These are phyloP conservation scores for Baryphthengus martii DNA, from an alignment of 2,113 vertebrate species.

Conservation along the genomic window DNA sequence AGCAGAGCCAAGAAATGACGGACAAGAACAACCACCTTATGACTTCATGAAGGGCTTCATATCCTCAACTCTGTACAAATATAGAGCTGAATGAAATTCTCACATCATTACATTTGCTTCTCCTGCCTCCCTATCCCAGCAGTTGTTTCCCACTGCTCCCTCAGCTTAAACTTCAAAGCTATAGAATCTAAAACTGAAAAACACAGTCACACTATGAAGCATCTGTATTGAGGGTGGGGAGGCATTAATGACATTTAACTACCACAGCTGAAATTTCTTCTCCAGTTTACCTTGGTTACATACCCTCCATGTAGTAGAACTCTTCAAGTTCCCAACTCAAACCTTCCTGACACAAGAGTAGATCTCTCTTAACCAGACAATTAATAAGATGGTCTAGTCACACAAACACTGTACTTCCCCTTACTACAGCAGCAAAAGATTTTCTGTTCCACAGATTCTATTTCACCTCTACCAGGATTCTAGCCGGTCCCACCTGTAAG, in stretches of 20 bases:
- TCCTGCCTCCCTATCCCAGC: neutral
- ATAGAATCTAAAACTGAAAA: neutral
- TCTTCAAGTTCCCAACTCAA: neutral
- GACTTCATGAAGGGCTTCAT: neutral
- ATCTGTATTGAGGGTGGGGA: neutral
- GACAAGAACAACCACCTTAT: neutral
- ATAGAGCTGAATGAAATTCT: neutral
- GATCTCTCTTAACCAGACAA: neutral
- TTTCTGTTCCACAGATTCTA: neutral
- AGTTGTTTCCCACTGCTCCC: neutral
- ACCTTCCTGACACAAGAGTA: neutral
- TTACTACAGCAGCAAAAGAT: neutral
- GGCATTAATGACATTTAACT: neutral
- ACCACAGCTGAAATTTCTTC: neutral
- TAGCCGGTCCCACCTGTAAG: neutral
- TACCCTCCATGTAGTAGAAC: neutral
- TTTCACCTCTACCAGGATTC: neutral
- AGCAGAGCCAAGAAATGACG: neutral
- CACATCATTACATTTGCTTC: fast-evolving
- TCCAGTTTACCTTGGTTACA: neutral
- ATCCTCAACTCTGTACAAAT: neutral
- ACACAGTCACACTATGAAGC: neutral
- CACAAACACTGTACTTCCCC: neutral
- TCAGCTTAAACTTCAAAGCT: neutral
- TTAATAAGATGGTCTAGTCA: neutral